phyloP scores from a whole-genome alignment of 1,140 invertebrate genomes.

The Bombus turneri region DNA sequence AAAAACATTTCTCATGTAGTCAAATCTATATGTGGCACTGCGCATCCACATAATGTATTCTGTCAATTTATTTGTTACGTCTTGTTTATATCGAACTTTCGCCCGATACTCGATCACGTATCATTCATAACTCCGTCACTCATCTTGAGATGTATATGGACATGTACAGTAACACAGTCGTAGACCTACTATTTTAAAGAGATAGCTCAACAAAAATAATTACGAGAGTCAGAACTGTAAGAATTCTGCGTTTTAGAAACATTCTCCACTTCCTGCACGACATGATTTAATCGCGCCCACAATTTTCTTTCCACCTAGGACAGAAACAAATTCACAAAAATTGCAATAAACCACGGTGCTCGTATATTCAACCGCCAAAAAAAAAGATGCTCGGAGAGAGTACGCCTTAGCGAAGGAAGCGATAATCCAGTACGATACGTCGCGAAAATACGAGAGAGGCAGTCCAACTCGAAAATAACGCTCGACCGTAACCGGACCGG shows the following conservation, averaged over 20 bases:
- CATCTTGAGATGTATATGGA: background rate
- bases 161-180: no score
- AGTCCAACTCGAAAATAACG: conserved; percentile 20
- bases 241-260: background rate
- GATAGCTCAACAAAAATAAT: background rate
- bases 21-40: no score
- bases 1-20: no score
- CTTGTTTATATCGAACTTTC: no score
- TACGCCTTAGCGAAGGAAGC: background rate
- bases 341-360: background rate
- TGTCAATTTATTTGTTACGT: no score
- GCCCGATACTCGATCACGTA: background rate
- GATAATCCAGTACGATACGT: conserved; percentile 8
- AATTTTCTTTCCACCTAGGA: background rate
- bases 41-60: no score
- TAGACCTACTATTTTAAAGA: background rate
- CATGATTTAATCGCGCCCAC: no score
- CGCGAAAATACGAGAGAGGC: conserved; percentile 10
- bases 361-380: background rate
- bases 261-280: background rate
- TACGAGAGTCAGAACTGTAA: background rate
- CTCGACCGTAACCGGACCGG: conserved; percentile 1
- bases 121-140: background rate
- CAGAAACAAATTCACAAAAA: background rate
- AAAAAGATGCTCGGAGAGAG: no score